A percentile compares a stretch with the other conserved stretches of the same genome.
phyloP scores from a whole-genome alignment of 2,888 invertebrate genomes.

The Oeneis ivallda region DNA sequence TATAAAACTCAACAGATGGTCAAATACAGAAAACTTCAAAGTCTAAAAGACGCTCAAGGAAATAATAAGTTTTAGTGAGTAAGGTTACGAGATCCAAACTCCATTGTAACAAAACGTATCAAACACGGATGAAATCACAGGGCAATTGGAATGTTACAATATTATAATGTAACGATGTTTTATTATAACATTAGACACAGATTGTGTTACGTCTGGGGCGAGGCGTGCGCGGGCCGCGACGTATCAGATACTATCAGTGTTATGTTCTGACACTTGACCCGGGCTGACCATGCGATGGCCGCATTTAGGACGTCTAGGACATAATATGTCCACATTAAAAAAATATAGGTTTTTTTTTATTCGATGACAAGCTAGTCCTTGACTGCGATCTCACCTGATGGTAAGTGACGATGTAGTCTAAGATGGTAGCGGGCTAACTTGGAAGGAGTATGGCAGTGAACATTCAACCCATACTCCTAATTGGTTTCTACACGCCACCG shows the following conservation, averaged over 20 bases:
- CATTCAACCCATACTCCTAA: too few relatives aligned
- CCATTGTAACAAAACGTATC: conserved; percentile 5
- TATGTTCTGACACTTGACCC: conserved; percentile 41
- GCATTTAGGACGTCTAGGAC: conserved; percentile 20
- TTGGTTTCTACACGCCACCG: too few relatives aligned
- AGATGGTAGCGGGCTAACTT: too few relatives aligned
- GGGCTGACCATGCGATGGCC: conserved; percentile 32
- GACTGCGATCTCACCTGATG: too few relatives aligned
- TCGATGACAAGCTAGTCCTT: too few relatives aligned
- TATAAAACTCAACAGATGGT: too few relatives aligned
- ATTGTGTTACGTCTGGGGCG: conserved; percentile 21
- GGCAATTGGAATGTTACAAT: conserved; percentile 8
- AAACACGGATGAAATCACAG: conserved; percentile 8
- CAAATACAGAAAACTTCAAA: too few relatives aligned
- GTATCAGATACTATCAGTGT: conserved; percentile 36
- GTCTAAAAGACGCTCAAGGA: too few relatives aligned
- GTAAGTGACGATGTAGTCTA: too few relatives aligned
- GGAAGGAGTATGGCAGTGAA: too few relatives aligned
- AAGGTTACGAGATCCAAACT: background rate
- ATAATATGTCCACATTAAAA: background rate
- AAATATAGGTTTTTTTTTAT: too few relatives aligned
- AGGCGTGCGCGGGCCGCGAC: conserved; percentile 28
- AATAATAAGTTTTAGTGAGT: background rate
- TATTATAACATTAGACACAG: conserved; percentile 13
- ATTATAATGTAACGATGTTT: conserved; percentile 10